A percentile compares a stretch with the other conserved stretches of the same genome.
Conservation (phyloP, 2,888 invertebrate species). For the Phytoseiulus persimilis region DNA sequence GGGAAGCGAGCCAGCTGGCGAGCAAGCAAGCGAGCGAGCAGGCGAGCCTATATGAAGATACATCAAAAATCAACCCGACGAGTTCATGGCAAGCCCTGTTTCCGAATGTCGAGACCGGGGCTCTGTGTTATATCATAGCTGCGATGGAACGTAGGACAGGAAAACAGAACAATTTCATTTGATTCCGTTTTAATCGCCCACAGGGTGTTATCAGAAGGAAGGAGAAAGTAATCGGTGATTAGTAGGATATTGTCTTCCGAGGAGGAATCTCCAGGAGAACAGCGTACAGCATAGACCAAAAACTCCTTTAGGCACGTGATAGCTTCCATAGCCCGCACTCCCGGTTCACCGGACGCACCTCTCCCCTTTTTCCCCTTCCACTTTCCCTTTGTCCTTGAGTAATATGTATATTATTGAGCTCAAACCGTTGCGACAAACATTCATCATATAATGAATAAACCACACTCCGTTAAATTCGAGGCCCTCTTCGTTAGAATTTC, state of each 20-base stretch:
- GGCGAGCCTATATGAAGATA: neutral
- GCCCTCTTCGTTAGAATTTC: neutral
- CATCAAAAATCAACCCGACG: neutral
- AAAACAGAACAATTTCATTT: neutral
- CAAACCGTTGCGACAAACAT: slow-evolving; percentile 5
- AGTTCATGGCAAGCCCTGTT: neutral
- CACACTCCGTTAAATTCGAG: neutral
- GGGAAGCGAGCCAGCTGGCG: neutral
- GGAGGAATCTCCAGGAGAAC: slow-evolving; percentile 5
- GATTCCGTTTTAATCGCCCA: neutral
- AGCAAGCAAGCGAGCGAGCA: neutral
- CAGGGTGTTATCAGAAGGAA: neutral
- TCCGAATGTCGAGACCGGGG: neutral
- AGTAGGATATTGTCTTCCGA: neutral
- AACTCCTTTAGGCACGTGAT: neutral
- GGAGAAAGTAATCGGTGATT: neutral
- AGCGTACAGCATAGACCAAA: slow-evolving; percentile 5
- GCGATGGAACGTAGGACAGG: neutral
- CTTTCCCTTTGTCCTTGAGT: neutral
- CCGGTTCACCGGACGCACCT: neutral
- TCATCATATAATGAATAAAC: slow-evolving; percentile 5
- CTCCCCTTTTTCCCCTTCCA: neutral
- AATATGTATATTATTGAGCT: neutral
- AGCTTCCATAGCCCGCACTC: neutral
- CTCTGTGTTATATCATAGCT: neutral